Evolutionary conservation across 2,888 invertebrate genomes (phyloP).

Genomic region (Protophormia terraenovae): DNA sequence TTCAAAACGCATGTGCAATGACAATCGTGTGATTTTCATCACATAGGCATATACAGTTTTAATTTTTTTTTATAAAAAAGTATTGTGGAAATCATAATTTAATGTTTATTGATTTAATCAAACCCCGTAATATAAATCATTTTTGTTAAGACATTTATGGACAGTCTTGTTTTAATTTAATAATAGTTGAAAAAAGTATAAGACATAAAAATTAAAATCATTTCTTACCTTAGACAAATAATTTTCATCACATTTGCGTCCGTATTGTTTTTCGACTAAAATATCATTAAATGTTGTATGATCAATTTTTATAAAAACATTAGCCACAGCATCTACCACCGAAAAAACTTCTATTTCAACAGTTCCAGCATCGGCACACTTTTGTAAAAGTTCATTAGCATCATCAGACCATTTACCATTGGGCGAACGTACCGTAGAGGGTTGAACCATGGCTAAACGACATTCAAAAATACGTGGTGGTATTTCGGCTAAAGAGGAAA

Average conservation of each 20-base stretch:
- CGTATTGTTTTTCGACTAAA: conserved; percentile 85
- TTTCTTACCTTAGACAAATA: conserved; percentile 87
- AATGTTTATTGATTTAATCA: too few species aligned
- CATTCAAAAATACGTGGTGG: conserved; percentile 88
- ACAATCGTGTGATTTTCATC: too few species aligned
- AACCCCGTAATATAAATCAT: too few species aligned
- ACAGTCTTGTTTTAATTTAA: too few species aligned
- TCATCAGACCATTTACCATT: conserved; percentile 85
- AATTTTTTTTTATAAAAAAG: too few species aligned
- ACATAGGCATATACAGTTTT: too few species aligned
- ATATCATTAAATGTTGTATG: conserved; percentile 84
- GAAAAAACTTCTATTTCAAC: conserved; percentile 84
- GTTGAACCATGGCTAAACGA: conserved; percentile 86
- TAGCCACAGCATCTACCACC: conserved; percentile 88
- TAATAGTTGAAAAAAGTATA: too few species aligned
- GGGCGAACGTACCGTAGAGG: conserved; percentile 84
- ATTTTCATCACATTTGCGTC: conserved; percentile 87
- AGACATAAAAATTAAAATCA: too few species aligned
- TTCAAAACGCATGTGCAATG: too few species aligned
- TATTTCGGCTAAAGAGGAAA: conserved; percentile 72
- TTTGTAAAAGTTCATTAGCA: conserved; percentile 82
- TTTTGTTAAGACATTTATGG: too few species aligned
- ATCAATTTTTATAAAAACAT: conserved; percentile 84
- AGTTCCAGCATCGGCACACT: conserved; percentile 76
- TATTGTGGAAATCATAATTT: too few species aligned